Evolutionary conservation across 2,888 invertebrate genomes (phyloP), one percentile per base, ranked within the genome.

Genomic region (Leptinotarsa tumamoca): DNA sequence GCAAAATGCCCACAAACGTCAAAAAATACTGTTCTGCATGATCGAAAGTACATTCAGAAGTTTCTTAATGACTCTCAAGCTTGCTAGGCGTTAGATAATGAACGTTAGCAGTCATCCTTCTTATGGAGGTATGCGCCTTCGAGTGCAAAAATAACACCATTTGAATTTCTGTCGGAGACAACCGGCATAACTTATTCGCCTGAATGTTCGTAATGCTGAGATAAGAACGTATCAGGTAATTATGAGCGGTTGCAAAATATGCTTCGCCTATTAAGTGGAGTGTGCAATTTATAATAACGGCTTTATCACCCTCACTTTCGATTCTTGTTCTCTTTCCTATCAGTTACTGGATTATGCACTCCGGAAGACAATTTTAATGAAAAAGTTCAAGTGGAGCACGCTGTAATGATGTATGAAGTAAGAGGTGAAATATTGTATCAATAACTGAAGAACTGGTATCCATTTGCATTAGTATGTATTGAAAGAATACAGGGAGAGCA

Each of bases 261-360:
- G 18, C 58, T 70, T 33, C 21, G 50, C 23, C 69, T 43, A 33
- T 75, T 63, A 66, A 72, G 52, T 23, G 51, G n/a, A 63, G 51
- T 68, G 23, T 75, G 67, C 68, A 67, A 75, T 68, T 72, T 67
- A 66, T 75, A 71, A 75, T 74, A 74, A 74, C 43, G 43, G 63
- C 43, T 63, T 73, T 68, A 73, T 73, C 52, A 51, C 49, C 52
- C 33, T 61, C 27, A 51, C 58, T 73, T 43, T 67, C 68, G 43
- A 33, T 63, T 63, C 2, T 63, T 33, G 63, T 58, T 58, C 58
- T 58, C 43, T 7, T n/a, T n/a, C 33, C n/a, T 43, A 17, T 63
- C 63, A 33, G 63, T 43, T 27, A 63, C n/a, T 14, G 27, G 18
- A 43, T 43, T 33, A 63, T n/a, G 33, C 43, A 63, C 63, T 63